Evolutionary conservation across 2,888 invertebrate species (phyloP).

Genomic region (Drosophila fulvimacula): DNA sequence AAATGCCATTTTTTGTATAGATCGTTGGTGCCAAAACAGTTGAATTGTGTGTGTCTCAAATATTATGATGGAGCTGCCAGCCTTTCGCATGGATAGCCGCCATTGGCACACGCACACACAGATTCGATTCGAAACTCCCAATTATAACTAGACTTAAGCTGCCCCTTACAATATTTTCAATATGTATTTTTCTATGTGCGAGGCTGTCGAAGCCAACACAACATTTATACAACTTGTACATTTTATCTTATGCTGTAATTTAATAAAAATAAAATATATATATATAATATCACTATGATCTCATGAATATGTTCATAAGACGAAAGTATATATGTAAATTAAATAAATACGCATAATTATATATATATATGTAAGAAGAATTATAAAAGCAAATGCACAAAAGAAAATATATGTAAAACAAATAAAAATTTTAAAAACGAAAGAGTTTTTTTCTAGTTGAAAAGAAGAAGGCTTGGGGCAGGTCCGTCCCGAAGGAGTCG

Average conservation of each 20-base stretch:
- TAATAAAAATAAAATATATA: conserved; percentile 25
- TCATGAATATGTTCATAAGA: conserved; percentile 84
- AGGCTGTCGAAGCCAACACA: conserved; percentile 18
- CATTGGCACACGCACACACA: conserved; percentile 8
- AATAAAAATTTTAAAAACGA: conserved; percentile 50
- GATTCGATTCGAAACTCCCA: conserved; percentile 34
- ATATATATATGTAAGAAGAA: conserved; percentile 54
- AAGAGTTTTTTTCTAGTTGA: neutral
- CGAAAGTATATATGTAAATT: conserved; percentile 68
- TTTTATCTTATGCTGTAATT: conserved; percentile 74
- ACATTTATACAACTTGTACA: conserved; percentile 62
- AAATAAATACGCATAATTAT: conserved; percentile 61
- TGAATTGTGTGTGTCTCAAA: conserved; percentile 47
- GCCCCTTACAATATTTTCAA: conserved; percentile 33
- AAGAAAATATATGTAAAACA: conserved; percentile 43
- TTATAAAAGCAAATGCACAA: conserved; percentile 52
- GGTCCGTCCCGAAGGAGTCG: too few relatives aligned
- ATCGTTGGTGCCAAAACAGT: conserved; percentile 72
- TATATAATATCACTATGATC: conserved; percentile 81
- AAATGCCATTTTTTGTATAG: conserved; percentile 73
- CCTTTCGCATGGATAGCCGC: conserved; percentile 38
- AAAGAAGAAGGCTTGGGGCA: too few relatives aligned
- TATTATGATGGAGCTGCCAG: conserved; percentile 43
- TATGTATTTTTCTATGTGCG: conserved; percentile 42
- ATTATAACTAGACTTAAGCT: conserved; percentile 31